Percentiles rank a stretch among this genome's conserved stretches.
These are phyloP conservation scores for Adelosebastes latens DNA, from an alignment of 2,797 vertebrate species.

Conservation along the genomic window DNA sequence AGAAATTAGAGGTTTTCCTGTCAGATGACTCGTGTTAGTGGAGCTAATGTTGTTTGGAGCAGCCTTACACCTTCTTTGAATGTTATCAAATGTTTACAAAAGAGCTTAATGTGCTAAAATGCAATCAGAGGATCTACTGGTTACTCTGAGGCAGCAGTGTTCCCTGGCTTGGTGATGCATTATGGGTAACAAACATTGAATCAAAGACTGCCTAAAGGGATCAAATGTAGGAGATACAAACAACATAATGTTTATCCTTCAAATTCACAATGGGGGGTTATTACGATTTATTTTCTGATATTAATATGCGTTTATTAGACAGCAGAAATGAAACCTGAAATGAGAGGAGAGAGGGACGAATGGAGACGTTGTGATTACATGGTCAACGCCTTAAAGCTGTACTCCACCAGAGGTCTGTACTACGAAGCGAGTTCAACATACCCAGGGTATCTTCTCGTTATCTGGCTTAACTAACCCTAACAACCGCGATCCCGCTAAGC, in stretches of 20 bases:
- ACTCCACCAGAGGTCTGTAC: not conserved
- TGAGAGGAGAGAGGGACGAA: not conserved
- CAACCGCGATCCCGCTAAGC: too few species aligned
- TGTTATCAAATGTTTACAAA: conserved; percentile 86
- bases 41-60: conserved; percentile 75
- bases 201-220: not conserved
- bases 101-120: conserved; percentile 82
- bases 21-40: conserved; percentile 86
- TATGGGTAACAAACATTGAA: conserved; percentile 21
- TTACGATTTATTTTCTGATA: not conserved
- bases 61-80: conserved; percentile 78
- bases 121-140: conserved; percentile 65
- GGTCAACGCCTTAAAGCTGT: not conserved
- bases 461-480: too few species aligned
- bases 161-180: conserved; percentile 41
- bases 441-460: too few species aligned
- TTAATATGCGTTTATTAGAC: not conserved
- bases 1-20: conserved; percentile 84
- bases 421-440: too few species aligned
- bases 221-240: not conserved
- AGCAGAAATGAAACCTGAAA: not conserved
- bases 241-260: not conserved
- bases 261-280: not conserved
- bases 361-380: not conserved
- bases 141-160: conserved; percentile 40